These are phyloP conservation scores for Sylvicola cinctus DNA, from an alignment of 2,888 invertebrate genomes.

Conservation along the genomic window DNA sequence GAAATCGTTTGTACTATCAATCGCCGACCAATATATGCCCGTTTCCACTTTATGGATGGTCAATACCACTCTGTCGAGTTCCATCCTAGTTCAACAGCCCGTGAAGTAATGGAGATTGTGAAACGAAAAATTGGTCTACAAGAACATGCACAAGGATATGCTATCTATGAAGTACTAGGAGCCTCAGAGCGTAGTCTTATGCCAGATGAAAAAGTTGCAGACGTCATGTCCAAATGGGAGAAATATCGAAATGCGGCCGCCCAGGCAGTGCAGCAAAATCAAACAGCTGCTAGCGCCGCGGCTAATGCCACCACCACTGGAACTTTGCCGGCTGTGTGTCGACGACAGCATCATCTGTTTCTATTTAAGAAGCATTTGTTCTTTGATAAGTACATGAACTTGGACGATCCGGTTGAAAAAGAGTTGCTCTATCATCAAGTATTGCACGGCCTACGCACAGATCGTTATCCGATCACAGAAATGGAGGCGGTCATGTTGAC, in stretches of 20 bases:
- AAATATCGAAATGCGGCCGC: slow-evolving; percentile 55
- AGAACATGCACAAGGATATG: slow-evolving; percentile 42
- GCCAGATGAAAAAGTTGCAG: slow-evolving; percentile 74
- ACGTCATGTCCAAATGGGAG: slow-evolving; percentile 93
- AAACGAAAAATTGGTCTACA: slow-evolving; percentile 66
- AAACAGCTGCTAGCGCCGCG: slow-evolving; percentile 10
- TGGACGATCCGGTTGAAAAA: slow-evolving; percentile 75
- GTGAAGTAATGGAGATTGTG: slow-evolving; percentile 71
- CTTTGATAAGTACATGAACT: slow-evolving; percentile 56
- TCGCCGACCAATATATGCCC: slow-evolving; percentile 71
- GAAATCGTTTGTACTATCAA: slow-evolving; percentile 87
- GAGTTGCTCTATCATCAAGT: slow-evolving; percentile 87
- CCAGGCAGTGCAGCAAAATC: slow-evolving; percentile 25
- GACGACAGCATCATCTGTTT: slow-evolving; percentile 42
- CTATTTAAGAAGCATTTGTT: slow-evolving; percentile 68
- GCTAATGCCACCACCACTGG: slow-evolving; percentile 14
- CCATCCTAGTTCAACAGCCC: slow-evolving; percentile 80
- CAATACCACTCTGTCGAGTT: slow-evolving; percentile 90
- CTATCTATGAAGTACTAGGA: slow-evolving; percentile 80
- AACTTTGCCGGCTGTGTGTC: slow-evolving; percentile 27
- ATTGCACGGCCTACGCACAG: slow-evolving; percentile 71
- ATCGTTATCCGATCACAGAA: slow-evolving; percentile 79
- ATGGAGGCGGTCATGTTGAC: slow-evolving; percentile 91
- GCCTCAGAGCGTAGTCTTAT: slow-evolving; percentile 68
- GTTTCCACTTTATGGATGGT: slow-evolving; percentile 83